Evolutionary conservation across 2,797 vertebrate genomes (phyloP).

Genomic region (Cynopterus sphinx): DNA sequence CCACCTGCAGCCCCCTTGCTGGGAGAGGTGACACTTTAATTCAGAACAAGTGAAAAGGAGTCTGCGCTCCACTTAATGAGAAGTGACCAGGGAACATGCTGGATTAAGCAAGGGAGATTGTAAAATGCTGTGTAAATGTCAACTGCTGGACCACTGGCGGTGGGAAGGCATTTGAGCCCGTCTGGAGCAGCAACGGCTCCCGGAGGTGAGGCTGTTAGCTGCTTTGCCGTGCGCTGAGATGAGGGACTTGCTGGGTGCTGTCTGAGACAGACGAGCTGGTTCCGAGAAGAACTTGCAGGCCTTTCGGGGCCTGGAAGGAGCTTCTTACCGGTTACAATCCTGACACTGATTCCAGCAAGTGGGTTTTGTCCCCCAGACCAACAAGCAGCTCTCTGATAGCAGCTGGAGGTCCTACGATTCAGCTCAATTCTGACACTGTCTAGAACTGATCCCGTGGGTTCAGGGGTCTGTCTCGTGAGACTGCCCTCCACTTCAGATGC

Average conservation of each 20-base stretch:
- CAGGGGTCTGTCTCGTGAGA: neutral
- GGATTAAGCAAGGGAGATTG: slow-evolving; percentile 65
- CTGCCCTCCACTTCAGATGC: neutral
- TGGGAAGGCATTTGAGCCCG: neutral
- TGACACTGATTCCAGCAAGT: neutral
- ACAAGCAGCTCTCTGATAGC: neutral
- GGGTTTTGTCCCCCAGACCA: neutral
- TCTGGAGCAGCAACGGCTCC: neutral
- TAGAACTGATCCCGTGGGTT: neutral
- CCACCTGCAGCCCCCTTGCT: slow-evolving; percentile 39
- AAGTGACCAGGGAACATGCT: slow-evolving; percentile 67
- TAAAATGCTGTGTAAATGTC: slow-evolving; percentile 60
- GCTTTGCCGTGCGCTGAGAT: neutral
- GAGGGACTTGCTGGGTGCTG: neutral
- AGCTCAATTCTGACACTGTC: neutral
- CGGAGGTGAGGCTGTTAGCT: neutral
- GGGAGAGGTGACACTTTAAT: slow-evolving; percentile 73
- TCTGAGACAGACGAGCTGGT: neutral
- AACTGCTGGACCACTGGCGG: neutral
- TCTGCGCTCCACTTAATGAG: slow-evolving; percentile 60
- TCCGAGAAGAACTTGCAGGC: neutral
- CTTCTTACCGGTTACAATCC: neutral
- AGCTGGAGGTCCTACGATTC: neutral
- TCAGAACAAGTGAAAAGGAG: slow-evolving; percentile 64
- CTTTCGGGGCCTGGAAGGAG: neutral